Base-by-base conservation (phyloP, 2,797 vertebrate species). In the Decapterus maruadsi region DNA sequence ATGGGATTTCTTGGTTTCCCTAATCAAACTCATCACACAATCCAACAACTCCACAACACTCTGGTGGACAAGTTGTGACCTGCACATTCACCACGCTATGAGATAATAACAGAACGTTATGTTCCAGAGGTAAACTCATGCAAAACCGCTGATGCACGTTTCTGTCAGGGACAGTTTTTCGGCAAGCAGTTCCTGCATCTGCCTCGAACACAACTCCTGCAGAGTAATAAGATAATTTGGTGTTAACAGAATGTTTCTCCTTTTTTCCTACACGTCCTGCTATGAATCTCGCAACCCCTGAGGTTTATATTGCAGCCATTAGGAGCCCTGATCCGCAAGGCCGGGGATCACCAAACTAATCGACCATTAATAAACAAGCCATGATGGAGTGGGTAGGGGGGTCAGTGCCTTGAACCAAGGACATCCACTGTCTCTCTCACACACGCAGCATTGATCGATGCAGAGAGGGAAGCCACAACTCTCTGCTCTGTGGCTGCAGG, bases 401-500 rank as follows among this genome's bases (percentile, higher is more conserved):
- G 26, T 74, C 40, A 64, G 22, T 13, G 34, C 43, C 38, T 59
- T 57, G 10, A 26, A 62, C 45, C 70, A 84, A 81, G 63, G 60
- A 56, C 62, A 76, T 9, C 58, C 54, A 53, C 61, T 68, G 36
- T 45, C 22, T 53, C 22, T 2, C 53, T 20, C 60, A 6, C 36
- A 31, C 45, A 73, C 48, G 70, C 19, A 51, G n/a, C 9, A 76
- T 26, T 81, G 75, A 86, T 87, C 36, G 4, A 75, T 72, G 63
- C 70, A 77, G 11, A 13, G 63, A 82, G 71, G 68, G 26, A 79
- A 58, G 8, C 67, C 75, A 87, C 85, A 79, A 63, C 54, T 79
- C 69, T 77, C 45, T 31, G 59, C 54, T 79, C 69, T 77, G 50
- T 36, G 59, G 75, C 20, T 59, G 57, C 71, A 61, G 68, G 73